Evolutionary conservation across 2,113 vertebrate genomes (phyloP), one percentile per base, ranked within the genome.

Genomic region (Chaetops frenatus): DNA sequence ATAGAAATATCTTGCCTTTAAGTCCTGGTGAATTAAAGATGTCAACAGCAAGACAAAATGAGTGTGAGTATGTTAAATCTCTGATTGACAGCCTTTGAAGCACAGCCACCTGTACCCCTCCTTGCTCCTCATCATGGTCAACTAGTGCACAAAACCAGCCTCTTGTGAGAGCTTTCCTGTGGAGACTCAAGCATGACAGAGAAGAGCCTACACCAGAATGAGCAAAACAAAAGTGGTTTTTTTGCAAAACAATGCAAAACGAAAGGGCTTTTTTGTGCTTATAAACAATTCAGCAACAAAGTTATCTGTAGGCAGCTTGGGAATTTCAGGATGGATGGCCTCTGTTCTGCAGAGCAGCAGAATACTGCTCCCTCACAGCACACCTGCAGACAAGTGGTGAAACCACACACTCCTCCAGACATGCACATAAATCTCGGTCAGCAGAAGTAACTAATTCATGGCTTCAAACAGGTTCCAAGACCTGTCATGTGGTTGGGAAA

Each of bases 201-300:
- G 40, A 64, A 78, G n/a, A 54, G 38, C 36, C 45, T 57, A 50
- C 14, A 13, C 8, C 33, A 50, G 10, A 28, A 6, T 70, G 14
- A 78, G 36, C 0, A n/a, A n/a, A n/a, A n/a, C n/a, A n/a, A n/a
- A n/a, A n/a, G n/a, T n/a, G n/a, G n/a, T n/a, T n/a, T n/a, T n/a
- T n/a, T n/a, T n/a, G n/a, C n/a, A n/a, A n/a, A n/a, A 17, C 7
- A 2, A 27, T 74, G 47, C 29, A 67, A 69, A 88, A 84, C 50
- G 1, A 17, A 79, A 10, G 2, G 0, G 0, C 0, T 2, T 5
- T 51, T 36, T 56, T 69, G 8, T 77, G 42, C n/a, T 80, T 81
- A 19, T 35, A 53, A 94, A 13, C 7, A 29, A 4, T 23, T 82
- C 45, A 66, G 42, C 9, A 83, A 77, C 15, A 62, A 62, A 53